phyloP scores from a whole-genome alignment of 2,113 vertebrate species.

The Cynoglossus semilaevis region DNA sequence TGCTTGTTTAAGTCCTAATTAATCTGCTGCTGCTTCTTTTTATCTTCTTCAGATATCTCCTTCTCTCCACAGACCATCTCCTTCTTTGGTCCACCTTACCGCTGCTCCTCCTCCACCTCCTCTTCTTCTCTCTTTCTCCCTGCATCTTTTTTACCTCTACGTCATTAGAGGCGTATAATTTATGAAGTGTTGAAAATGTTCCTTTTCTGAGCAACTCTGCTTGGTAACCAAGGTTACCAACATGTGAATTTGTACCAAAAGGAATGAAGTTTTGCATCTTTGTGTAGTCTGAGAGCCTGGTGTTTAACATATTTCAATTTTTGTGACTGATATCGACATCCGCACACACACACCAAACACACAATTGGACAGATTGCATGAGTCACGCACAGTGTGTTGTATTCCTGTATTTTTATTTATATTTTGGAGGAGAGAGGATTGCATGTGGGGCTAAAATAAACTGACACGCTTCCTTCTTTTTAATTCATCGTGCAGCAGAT shows the following conservation, averaged over 20 bases:
- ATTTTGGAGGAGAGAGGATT: slow-evolving; percentile 34
- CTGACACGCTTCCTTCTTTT: slow-evolving; percentile 44
- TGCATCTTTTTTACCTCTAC: slow-evolving; percentile 20
- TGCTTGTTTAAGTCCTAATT: not conserved
- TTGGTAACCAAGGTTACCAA: slow-evolving; percentile 66
- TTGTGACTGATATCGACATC: slow-evolving; percentile 53
- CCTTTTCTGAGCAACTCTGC: slow-evolving; percentile 37
- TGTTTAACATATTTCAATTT: slow-evolving; percentile 59
- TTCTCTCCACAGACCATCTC: not conserved
- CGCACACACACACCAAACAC: slow-evolving; percentile 40
- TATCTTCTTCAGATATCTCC: not conserved
- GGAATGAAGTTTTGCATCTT: slow-evolving; percentile 19
- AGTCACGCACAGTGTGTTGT: slow-evolving; percentile 38
- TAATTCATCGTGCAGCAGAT: slow-evolving; percentile 42
- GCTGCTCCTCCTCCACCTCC: not conserved
- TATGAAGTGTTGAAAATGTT: slow-evolving; percentile 62
- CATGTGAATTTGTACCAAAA: slow-evolving; percentile 32
- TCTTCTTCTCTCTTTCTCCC: slow-evolving; percentile 1
- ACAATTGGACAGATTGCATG: slow-evolving; percentile 35
- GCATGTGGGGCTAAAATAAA: slow-evolving; percentile 56
- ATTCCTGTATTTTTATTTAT: slow-evolving; percentile 46
- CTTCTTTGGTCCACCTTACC: not conserved
- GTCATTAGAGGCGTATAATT: slow-evolving; percentile 61
- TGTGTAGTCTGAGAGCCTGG: slow-evolving; percentile 47
- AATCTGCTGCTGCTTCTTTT: not conserved